phyloP scores from a whole-genome alignment of 2,113 vertebrate species.

The Oceanites oceanicus region DNA sequence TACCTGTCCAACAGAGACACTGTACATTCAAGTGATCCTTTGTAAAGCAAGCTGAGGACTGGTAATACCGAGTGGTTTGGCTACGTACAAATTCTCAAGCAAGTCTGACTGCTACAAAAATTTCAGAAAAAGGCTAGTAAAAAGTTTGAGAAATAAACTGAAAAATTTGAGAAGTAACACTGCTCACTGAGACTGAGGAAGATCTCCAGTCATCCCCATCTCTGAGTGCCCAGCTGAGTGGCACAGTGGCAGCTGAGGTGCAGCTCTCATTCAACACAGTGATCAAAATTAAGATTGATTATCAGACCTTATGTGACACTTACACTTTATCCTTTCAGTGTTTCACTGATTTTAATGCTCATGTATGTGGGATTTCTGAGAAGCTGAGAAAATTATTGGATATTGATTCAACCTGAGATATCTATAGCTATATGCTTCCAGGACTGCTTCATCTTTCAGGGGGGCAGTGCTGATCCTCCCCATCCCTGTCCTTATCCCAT shows the following conservation, averaged over 20 bases:
- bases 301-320: not conserved
- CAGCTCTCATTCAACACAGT: not conserved
- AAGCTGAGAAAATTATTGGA: not conserved
- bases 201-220: not conserved
- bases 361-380: not conserved
- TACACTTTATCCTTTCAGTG: not conserved
- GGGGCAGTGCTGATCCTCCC: not conserved
- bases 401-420: not conserved
- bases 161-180: not conserved
- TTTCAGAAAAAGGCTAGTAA: not conserved
- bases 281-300: constrained; percentile 28
- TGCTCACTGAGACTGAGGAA: not conserved
- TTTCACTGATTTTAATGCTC: not conserved
- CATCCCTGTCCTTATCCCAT: not conserved
- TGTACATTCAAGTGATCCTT: not conserved
- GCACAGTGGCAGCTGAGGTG: not conserved
- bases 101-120: not conserved
- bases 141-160: not conserved
- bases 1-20: not conserved
- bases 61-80: not conserved
- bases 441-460: not conserved
- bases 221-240: not conserved
- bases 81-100: not conserved
- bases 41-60: not conserved
- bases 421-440: not conserved